Base-by-base conservation (phyloP, 1,140 invertebrate genomes). In the Prorops nasuta region DNA sequence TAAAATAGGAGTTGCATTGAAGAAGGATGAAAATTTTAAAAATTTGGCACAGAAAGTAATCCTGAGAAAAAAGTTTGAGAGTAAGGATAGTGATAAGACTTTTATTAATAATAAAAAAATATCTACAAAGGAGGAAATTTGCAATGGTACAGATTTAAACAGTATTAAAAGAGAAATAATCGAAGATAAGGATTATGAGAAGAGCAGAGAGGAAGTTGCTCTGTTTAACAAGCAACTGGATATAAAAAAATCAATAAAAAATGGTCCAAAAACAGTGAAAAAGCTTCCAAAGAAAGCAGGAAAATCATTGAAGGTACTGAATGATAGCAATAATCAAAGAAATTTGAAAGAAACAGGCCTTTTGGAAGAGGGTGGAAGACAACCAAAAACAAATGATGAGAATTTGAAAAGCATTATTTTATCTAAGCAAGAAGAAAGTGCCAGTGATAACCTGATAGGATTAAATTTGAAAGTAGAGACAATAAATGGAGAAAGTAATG, bases 401-500 rank as follows among this genome's bases (percentile, higher is more conserved):
- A 22, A n/a, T 38, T 28, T 39, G 17, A 64, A 63, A 31, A 54
- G 51, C 7, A 19, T 31, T n/a, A 12, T 36, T 19, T 21, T 34
- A 44, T 56, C 53, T 10, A 62, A 60, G 19, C 50, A 51, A 12
- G 58, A 62, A 10, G 41, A 52, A 28, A 38, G 36, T 34, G 21
- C 31, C 24, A 48, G 49, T 3, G 63, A 71, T 12, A 57, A 50
- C 35, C 24, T 53, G 38, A 17, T 67, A 19, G 69, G 67, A 19
- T 35, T 71, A 4, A 49, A 70, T 49, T 21, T 72, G 16, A 78
- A 78, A 50, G 56, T 71, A 4, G 76, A 79, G 43, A 44, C 60
- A 8, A 49, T 60, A 14, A 70, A 66, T 22, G 58, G 56, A 7
- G 66, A 71, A 1, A 68, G 44, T 31, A 51, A 42, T 28, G 55